Evolutionary conservation across 1,140 invertebrate genomes (phyloP).

Genomic region (Wasmannia auropunctata): DNA sequence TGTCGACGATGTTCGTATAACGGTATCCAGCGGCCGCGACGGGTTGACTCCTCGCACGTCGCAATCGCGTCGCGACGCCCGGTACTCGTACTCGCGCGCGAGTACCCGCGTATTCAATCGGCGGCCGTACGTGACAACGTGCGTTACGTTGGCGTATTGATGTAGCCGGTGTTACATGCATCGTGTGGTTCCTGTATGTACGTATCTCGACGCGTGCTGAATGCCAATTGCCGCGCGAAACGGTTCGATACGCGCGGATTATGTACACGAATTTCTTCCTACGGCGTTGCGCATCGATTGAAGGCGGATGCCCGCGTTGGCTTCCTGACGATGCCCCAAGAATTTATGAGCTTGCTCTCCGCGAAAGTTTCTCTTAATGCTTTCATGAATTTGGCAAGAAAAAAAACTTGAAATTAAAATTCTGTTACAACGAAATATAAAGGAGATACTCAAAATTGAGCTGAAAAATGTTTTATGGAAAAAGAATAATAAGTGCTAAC

Average conservation of each 20-base stretch:
- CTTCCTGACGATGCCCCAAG: slow-evolving; percentile 1
- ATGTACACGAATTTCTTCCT: slow-evolving; percentile 54
- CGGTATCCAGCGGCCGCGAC: slow-evolving; percentile 61
- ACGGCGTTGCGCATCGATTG: slow-evolving; percentile 32
- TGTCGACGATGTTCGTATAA: slow-evolving; percentile 72
- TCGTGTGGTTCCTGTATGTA: slow-evolving; percentile 61
- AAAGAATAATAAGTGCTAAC: not conserved
- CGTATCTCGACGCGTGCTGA: slow-evolving; percentile 54
- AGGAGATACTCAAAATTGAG: not conserved
- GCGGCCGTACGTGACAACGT: slow-evolving; percentile 23
- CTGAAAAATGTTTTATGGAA: not conserved
- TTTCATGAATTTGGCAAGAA: not conserved
- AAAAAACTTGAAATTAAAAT: not conserved
- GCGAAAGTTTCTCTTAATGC: not conserved
- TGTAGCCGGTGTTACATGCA: slow-evolving; percentile 59
- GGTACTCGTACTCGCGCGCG: slow-evolving; percentile 22
- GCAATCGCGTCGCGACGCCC: slow-evolving; percentile 58
- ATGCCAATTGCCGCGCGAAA: slow-evolving; percentile 38
- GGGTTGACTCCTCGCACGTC: slow-evolving; percentile 57
- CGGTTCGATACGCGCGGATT: slow-evolving; percentile 49
- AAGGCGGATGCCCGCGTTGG: not conserved
- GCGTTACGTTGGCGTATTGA: slow-evolving; percentile 62
- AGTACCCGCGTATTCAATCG: slow-evolving; percentile 50
- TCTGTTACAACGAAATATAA: not conserved
- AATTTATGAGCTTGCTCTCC: slow-evolving; percentile 27